phyloP scores from a whole-genome alignment of 2,888 invertebrate genomes.

The Meiosimyza decipiens region DNA sequence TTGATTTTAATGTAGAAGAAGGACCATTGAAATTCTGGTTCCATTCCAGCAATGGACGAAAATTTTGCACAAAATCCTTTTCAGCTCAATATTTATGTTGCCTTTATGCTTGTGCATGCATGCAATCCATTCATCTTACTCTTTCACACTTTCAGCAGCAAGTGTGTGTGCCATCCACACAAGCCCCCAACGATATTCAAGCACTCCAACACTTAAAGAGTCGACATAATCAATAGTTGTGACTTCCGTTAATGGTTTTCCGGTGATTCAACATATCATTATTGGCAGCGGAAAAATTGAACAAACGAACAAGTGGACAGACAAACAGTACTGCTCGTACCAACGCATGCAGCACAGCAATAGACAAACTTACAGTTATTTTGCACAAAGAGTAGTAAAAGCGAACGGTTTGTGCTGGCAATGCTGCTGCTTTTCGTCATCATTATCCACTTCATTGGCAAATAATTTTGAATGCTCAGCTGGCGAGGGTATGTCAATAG shows the following conservation, averaged over 20 bases:
- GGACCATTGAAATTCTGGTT: too few species aligned
- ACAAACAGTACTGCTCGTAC: background rate
- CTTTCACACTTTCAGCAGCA: conserved; percentile 13
- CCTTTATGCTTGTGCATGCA: too few species aligned
- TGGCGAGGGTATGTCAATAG: too few species aligned
- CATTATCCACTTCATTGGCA: conserved; percentile 28
- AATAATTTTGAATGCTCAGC: conserved; percentile 16
- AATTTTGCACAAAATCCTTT: too few species aligned
- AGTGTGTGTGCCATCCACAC: too few species aligned
- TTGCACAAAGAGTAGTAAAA: conserved; percentile 20
- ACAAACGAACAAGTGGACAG: conserved; percentile 20
- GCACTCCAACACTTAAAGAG: conserved; percentile 17
- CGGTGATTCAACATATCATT: conserved; percentile 58
- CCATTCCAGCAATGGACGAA: too few species aligned
- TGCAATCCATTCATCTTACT: too few species aligned
- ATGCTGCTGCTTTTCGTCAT: conserved; percentile 1
- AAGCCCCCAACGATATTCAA: background rate
- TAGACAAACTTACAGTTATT: background rate
- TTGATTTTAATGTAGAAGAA: too few species aligned
- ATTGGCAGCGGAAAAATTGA: conserved; percentile 26
- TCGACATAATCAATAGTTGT: conserved; percentile 60
- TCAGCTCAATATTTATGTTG: too few species aligned
- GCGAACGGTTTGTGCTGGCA: background rate
- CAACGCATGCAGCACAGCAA: background rate
- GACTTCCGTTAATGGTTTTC: conserved; percentile 61